phyloP scores from a whole-genome alignment of 2,888 invertebrate genomes.

The Troides oblongomaculatus region DNA sequence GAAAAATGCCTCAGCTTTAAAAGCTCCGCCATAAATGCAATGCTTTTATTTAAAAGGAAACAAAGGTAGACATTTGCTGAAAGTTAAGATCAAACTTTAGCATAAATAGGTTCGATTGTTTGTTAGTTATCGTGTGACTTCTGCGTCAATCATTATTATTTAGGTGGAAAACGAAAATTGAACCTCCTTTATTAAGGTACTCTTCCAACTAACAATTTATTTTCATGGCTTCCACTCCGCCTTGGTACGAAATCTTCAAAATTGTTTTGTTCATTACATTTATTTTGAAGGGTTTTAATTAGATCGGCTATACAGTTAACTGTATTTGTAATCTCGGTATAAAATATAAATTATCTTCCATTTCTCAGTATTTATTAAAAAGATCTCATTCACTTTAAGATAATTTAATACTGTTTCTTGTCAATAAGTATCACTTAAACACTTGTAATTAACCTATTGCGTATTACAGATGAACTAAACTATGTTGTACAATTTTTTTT shows the following conservation, averaged over 20 bases:
- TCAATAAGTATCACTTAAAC: no score
- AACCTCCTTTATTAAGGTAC: not conserved
- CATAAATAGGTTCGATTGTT: not conserved
- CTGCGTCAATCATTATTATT: not conserved
- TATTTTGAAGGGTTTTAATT: not conserved
- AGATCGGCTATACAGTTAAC: not conserved
- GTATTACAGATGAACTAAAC: no score
- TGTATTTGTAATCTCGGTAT: not conserved
- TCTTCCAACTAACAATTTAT: not conserved
- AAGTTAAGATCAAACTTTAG: slow-evolving; percentile 11
- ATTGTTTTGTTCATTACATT: not conserved
- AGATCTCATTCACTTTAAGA: no score
- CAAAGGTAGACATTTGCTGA: slow-evolving; percentile 1
- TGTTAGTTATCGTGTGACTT: not conserved
- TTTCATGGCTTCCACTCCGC: not conserved
- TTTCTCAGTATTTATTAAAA: not conserved
- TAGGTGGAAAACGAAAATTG: slow-evolving; percentile 1
- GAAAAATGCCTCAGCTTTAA: slow-evolving; percentile 20
- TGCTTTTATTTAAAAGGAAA: slow-evolving; percentile 21
- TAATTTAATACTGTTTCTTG: no score
- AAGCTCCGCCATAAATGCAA: slow-evolving; percentile 15
- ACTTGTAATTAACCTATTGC: no score
- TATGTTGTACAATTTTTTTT: no score
- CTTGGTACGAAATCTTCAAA: not conserved
- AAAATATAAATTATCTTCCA: not conserved